A percentile compares a stretch with the other conserved stretches of the same genome.
phyloP scores from a whole-genome alignment of 2,113 vertebrate genomes.

The Argyrosomus japonicus region DNA sequence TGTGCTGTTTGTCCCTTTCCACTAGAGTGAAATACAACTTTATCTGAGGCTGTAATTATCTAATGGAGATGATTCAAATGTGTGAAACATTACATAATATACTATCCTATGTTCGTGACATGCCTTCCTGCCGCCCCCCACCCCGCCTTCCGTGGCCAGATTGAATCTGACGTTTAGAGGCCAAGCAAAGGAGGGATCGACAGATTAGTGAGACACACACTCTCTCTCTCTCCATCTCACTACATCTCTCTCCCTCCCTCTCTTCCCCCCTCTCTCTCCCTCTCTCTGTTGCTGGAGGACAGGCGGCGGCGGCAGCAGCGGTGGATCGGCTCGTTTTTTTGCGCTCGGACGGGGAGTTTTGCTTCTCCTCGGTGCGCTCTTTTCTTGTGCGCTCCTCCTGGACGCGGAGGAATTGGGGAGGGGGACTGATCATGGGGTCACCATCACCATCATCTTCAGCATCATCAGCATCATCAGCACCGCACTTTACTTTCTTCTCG shows the following conservation, averaged over 20 bases:
- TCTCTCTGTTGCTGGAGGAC: conserved; percentile 52
- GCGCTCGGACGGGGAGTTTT: conserved; percentile 47
- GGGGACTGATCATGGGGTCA: conserved; percentile 66
- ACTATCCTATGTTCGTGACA: conserved; percentile 42
- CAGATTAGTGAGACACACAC: conserved; percentile 73
- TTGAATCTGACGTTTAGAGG: conserved; percentile 75
- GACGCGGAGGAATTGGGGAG: conserved; percentile 33
- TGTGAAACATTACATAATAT: conserved; percentile 72
- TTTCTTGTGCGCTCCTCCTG: conserved; percentile 48
- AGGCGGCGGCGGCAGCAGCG: conserved; percentile 31
- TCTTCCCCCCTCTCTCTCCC: background rate
- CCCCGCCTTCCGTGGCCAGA: conserved; percentile 49
- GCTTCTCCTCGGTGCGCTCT: conserved; percentile 26
- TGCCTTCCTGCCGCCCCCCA: background rate
- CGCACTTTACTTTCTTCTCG: conserved; percentile 64
- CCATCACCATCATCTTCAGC: conserved; percentile 7
- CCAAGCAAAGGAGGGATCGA: conserved; percentile 61
- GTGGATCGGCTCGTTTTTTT: conserved; percentile 50
- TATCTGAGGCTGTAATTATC: conserved; percentile 6
- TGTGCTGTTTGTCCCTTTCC: background rate
- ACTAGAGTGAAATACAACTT: conserved; percentile 9
- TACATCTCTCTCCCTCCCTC: background rate
- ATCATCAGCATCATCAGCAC: conserved; percentile 37
- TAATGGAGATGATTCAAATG: conserved; percentile 30
- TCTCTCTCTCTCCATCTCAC: conserved; percentile 15